These are phyloP conservation scores for Acipenser oxyrinchus DNA, from an alignment of 2,797 vertebrate genomes.

Conservation along the genomic window DNA sequence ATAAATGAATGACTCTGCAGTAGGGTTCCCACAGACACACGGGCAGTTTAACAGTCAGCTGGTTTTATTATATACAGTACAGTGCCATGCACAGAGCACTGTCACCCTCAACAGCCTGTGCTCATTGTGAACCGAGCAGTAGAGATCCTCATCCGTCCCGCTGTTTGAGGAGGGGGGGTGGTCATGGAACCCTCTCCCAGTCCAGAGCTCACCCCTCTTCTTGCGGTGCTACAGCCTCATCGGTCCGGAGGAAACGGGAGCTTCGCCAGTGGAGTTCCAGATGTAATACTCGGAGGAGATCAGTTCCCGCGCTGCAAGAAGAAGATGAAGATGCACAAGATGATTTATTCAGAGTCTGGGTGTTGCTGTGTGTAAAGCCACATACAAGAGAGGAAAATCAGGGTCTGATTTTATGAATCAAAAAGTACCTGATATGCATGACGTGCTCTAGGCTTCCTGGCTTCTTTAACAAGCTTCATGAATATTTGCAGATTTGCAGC, in stretches of 20 bases:
- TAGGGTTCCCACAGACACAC: no score
- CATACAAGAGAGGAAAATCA: no score
- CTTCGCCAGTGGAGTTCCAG: slow-evolving; percentile 87
- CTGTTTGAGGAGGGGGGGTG: neutral
- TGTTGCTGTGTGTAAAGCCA: no score
- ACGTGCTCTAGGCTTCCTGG: neutral
- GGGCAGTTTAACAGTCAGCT: no score
- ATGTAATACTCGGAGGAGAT: slow-evolving; percentile 86
- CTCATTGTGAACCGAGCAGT: no score
- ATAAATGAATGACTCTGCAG: no score
- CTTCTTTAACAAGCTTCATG: no score
- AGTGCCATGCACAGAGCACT: no score
- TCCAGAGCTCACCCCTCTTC: neutral
- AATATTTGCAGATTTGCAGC: neutral
- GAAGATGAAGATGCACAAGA: slow-evolving; percentile 9
- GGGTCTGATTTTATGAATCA: neutral
- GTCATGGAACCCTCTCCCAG: neutral
- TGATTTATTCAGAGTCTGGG: neutral
- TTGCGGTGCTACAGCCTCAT: slow-evolving; percentile 42
- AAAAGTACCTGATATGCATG: neutral
- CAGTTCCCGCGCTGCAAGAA: slow-evolving; percentile 74
- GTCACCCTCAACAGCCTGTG: no score
- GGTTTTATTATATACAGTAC: no score
- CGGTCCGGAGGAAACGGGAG: slow-evolving; percentile 64
- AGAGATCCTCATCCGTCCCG: neutral